A percentile compares a stretch with the other conserved stretches of the same genome.
phyloP scores from a whole-genome alignment of 2,888 invertebrate species.

The Polia nebulosa region DNA sequence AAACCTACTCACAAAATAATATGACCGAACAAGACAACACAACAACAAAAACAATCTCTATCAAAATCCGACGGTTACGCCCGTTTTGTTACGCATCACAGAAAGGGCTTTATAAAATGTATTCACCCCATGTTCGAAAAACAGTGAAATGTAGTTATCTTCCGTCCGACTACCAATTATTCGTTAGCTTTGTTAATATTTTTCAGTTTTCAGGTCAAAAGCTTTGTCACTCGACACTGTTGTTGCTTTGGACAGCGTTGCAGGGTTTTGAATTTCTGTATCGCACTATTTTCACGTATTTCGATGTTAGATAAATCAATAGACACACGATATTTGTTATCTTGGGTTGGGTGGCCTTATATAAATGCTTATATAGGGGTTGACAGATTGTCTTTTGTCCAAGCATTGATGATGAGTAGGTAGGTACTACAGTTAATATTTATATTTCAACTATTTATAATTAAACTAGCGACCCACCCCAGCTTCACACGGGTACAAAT shows the following conservation, averaged over 20 bases:
- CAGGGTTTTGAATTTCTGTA: conserved; percentile 40
- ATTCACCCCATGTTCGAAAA: conserved; percentile 34
- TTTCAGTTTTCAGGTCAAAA: conserved; percentile 30
- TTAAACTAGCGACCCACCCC: no score
- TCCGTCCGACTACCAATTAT: conserved; percentile 22
- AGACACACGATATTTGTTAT: no score
- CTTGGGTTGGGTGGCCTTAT: no score
- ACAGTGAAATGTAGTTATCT: conserved; percentile 38
- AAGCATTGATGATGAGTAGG: no score
- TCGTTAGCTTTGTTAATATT: conserved; percentile 38
- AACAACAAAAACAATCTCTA: conserved; percentile 23
- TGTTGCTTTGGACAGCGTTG: conserved; percentile 24
- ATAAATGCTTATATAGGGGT: no score
- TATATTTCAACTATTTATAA: no score
- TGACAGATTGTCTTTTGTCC: no score
- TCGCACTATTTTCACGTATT: not conserved
- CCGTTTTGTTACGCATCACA: conserved; percentile 19
- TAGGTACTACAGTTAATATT: no score
- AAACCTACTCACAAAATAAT: not conserved
- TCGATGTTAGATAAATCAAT: conserved; percentile 6
- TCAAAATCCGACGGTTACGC: not conserved
- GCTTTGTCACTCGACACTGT: conserved; percentile 48
- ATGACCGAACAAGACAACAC: not conserved
- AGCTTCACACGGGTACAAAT: no score
- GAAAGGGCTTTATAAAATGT: conserved; percentile 30